These are phyloP conservation scores for Gnathonemus longibarbis DNA, from an alignment of 2,113 vertebrate species.

Conservation along the genomic window DNA sequence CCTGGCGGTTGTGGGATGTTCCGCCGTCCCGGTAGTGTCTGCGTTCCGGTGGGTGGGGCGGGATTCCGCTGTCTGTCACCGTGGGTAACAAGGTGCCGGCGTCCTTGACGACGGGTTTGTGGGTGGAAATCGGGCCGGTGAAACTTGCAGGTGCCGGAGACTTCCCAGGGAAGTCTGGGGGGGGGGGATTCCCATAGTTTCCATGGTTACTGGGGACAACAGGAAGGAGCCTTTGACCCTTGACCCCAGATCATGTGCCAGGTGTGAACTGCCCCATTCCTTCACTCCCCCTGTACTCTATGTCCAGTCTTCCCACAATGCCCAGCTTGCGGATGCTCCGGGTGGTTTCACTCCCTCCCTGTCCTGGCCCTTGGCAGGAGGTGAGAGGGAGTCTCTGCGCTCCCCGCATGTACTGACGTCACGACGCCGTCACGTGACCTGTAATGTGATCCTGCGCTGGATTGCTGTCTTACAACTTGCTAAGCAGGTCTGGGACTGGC, in stretches of 20 bases:
- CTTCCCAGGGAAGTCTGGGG: neutral
- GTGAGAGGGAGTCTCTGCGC: neutral
- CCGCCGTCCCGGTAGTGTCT: neutral
- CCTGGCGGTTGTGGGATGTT: constrained; percentile 24
- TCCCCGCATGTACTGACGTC: neutral
- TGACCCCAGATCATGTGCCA: neutral
- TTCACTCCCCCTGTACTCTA: neutral
- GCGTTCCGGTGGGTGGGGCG: neutral
- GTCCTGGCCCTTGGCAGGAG: neutral
- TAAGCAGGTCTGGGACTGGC: neutral
- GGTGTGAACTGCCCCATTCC: neutral
- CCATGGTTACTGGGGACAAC: neutral
- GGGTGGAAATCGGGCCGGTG: neutral
- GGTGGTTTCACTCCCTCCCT: neutral
- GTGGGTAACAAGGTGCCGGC: neutral
- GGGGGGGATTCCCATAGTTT: neutral
- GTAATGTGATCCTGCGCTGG: neutral
- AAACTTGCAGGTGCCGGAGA: neutral
- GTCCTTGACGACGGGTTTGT: neutral
- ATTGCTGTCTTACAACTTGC: neutral
- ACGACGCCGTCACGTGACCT: neutral
- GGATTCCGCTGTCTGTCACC: neutral
- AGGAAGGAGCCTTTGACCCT: neutral
- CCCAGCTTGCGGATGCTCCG: too few species aligned
- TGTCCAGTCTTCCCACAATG: neutral